These are phyloP conservation scores for Drosophila formosana DNA, from an alignment of 2,888 invertebrate species.

Conservation along the genomic window DNA sequence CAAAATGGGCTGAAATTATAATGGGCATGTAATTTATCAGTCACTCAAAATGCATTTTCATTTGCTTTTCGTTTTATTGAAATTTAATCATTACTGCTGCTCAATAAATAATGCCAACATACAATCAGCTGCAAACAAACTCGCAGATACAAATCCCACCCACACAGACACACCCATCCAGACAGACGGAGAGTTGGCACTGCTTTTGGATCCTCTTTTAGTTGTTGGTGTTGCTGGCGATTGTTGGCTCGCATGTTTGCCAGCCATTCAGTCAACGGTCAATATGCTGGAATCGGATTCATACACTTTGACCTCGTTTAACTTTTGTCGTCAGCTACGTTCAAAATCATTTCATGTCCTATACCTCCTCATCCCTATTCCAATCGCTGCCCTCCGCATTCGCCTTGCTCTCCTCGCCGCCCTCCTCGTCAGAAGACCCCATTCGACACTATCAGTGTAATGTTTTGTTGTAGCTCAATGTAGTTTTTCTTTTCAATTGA, in stretches of 20 bases:
- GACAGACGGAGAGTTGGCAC: slow-evolving; percentile 30
- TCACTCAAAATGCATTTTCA: slow-evolving; percentile 39
- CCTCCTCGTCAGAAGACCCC: background rate
- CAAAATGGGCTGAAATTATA: slow-evolving; percentile 25
- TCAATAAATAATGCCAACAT: slow-evolving; percentile 54
- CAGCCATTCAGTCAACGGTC: slow-evolving; percentile 70
- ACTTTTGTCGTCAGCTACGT: slow-evolving; percentile 64
- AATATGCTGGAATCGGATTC: slow-evolving; percentile 67
- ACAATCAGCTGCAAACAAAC: slow-evolving; percentile 50
- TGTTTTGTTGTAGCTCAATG: slow-evolving; percentile 60
- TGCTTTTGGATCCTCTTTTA: slow-evolving; percentile 17
- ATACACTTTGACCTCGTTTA: slow-evolving; percentile 77
- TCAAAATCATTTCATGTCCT: slow-evolving; percentile 68
- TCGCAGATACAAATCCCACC: slow-evolving; percentile 42
- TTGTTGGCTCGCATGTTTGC: slow-evolving; percentile 64
- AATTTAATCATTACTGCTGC: slow-evolving; percentile 54
- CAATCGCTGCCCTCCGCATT: background rate
- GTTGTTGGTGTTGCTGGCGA: slow-evolving; percentile 16
- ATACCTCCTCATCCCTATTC: background rate
- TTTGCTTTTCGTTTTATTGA: slow-evolving; percentile 36
- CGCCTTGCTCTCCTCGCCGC: slow-evolving; percentile 14
- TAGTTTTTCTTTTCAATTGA: slow-evolving; percentile 61
- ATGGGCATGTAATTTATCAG: slow-evolving; percentile 49
- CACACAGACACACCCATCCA: slow-evolving; percentile 17
- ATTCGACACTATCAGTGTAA: slow-evolving; percentile 54